Base-by-base conservation (phyloP, 1,140 invertebrate species). In the Drosophila persimilis region DNA sequence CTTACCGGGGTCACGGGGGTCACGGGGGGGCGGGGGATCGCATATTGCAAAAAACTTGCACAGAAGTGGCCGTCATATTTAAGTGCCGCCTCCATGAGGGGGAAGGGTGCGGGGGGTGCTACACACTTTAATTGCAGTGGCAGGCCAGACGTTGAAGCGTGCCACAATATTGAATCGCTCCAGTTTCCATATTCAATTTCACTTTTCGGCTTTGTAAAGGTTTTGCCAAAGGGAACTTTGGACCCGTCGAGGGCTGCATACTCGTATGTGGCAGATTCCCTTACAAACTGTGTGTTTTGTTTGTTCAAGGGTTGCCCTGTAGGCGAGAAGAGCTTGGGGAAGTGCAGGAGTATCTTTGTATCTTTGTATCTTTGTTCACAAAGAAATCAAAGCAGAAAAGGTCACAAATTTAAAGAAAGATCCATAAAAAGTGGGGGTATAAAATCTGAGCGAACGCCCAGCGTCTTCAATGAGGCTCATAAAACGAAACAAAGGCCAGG, bases 391-490 rank as follows among this genome's bases (percentile, higher is more conserved):
- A 52, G 20, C 2, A 8, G 56, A 67, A 26, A 15, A 20, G 26
- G 8, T n/a, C 7, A 39, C 17, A 20, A 69, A 57, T 50, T 50
- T 50, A 67, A 67, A 50, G 20, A 17, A 20, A 20, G 26, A 35
- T 48, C 24, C 43, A 57, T 69, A 17, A 69, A 69, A 69, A 57
- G 2, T 13, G 22, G 13, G 48, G 31, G 43, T 47, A 66, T 66
- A 55, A 69, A 69, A 71, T 71, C 65, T 44, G 55, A 57, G 17
- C 46, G 51, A 73, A 73, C 48, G 58, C 51, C 70, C 67, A 46
- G 60, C 46, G 54, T 26, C 55, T 74, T 66, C 61, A 75, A 75
- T 75, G 72, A 66, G 71, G 72, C 71, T 75, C 72, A 75, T 75
- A 75, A 75, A 75, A 75, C 17, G 53, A 64, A 73, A 61, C 50